Evolutionary conservation across 2,797 vertebrate genomes (phyloP), one percentile per base, ranked within the genome.

Genomic region (Poliocrania exsul): DNA sequence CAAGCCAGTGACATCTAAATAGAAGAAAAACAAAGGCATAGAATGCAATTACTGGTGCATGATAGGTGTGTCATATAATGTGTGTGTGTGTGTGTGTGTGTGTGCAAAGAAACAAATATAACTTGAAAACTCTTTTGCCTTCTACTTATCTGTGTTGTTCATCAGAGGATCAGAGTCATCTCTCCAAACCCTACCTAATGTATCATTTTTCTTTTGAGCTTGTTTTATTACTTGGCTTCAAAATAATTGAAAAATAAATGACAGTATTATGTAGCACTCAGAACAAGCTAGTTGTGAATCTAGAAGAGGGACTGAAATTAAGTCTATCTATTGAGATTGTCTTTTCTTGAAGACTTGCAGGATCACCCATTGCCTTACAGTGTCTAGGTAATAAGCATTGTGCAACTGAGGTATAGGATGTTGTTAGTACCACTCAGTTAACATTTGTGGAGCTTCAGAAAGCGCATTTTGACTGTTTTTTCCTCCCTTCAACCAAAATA

Each of bases 351-450:
- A 94, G 47, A 50, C 65, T 65, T 66, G 38, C 75, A 88, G 86
- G 71, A 94, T 67, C 79, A 96, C 72, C 75, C 53, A 61, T 74
- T 91, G 81, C 91, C 92, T 95, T 94, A 85, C 37, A 42, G 17
- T 66, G 12, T 78, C 74, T 82, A 95, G 69, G 83, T 92, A 95
- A 96, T 95, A 97, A 97, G 97, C 96, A 94, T 96, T 96, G 73
- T 95, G 97, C 97, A 97, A 96, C 94, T 53, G 64, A 95, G 96
- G 94, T 42, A 73, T 81, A 95, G 81, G 91, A 91, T 93, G 64
- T 87, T 81, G 75, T 70, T 72, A 73, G 8, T 57, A 70, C 44
- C 44, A 40, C 71, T 72, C 86, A 86, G 62, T 81, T 90, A 84
- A 78, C 14, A 54, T 58, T 65, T 83, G 44, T 46, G 44, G 89